These are phyloP conservation scores for Mormyrus lacerda DNA, from an alignment of 2,113 vertebrate genomes.

Conservation along the genomic window DNA sequence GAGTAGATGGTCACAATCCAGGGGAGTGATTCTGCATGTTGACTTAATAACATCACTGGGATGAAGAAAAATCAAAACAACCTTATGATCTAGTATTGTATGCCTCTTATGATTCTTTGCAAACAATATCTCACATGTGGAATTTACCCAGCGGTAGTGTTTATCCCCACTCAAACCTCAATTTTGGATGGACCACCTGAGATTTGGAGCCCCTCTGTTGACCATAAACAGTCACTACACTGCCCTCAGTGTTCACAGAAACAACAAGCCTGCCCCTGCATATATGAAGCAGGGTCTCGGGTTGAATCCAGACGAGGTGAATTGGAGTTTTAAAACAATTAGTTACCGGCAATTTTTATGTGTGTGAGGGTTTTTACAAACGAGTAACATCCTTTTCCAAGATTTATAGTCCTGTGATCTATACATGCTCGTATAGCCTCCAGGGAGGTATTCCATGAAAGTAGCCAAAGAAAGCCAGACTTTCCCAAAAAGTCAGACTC, in stretches of 20 bases:
- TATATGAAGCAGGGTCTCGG: not conserved
- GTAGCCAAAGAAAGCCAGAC: too few relatives aligned
- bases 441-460: too few relatives aligned
- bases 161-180: not conserved
- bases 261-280: too few relatives aligned
- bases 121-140: not conserved
- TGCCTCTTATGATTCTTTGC: not conserved
- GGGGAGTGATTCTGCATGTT: not conserved
- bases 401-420: not conserved
- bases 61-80: not conserved
- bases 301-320: not conserved
- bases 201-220: not conserved
- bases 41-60: not conserved
- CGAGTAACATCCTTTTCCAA: not conserved
- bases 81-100: not conserved
- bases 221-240: not conserved
- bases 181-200: too few relatives aligned
- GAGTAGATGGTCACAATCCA: not conserved
- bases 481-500: too few relatives aligned
- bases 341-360: not conserved
- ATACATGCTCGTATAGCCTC: not conserved
- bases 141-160: not conserved
- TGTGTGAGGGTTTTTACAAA: not conserved
- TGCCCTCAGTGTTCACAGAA: too few relatives aligned
- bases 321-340: not conserved